phyloP scores from a whole-genome alignment of 2,113 vertebrate genomes.

The Mystacornis crossleyi region DNA sequence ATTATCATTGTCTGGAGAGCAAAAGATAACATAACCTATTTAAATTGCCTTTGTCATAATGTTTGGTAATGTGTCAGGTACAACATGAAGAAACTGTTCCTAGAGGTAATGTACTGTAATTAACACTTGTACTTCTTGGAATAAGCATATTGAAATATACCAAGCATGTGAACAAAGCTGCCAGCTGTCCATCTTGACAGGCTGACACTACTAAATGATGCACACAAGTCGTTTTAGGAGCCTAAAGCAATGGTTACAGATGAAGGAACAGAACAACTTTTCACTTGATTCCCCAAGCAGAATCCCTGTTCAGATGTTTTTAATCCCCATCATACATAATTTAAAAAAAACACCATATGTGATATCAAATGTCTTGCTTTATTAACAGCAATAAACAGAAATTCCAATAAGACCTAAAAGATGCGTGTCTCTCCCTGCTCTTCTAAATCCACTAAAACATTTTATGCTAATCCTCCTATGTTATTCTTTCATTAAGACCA shows the following conservation, averaged over 20 bases:
- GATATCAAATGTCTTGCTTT: not conserved
- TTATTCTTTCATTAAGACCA: slow-evolving; percentile 4
- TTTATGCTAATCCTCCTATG: not conserved
- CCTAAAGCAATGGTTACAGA: not conserved
- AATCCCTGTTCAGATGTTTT: not conserved
- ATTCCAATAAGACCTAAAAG: not conserved
- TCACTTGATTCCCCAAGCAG: not conserved
- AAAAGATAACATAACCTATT: not conserved
- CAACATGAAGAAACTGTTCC: not conserved
- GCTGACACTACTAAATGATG: not conserved
- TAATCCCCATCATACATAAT: not conserved
- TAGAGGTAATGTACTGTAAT: not conserved
- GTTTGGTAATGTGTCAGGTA: not conserved
- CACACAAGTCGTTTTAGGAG: not conserved
- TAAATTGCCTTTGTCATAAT: not conserved
- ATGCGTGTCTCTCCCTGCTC: not conserved
- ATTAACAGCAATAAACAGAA: not conserved
- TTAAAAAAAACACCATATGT: not conserved
- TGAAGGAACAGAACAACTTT: not conserved
- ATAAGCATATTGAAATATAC: not conserved
- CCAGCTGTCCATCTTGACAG: not conserved
- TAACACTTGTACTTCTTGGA: not conserved
- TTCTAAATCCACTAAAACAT: slow-evolving; percentile 7
- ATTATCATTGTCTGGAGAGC: not conserved
- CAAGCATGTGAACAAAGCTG: not conserved